These are phyloP conservation scores for Paedocypris micromegethes DNA, from an alignment of 2,797 vertebrate genomes.

Conservation along the genomic window DNA sequence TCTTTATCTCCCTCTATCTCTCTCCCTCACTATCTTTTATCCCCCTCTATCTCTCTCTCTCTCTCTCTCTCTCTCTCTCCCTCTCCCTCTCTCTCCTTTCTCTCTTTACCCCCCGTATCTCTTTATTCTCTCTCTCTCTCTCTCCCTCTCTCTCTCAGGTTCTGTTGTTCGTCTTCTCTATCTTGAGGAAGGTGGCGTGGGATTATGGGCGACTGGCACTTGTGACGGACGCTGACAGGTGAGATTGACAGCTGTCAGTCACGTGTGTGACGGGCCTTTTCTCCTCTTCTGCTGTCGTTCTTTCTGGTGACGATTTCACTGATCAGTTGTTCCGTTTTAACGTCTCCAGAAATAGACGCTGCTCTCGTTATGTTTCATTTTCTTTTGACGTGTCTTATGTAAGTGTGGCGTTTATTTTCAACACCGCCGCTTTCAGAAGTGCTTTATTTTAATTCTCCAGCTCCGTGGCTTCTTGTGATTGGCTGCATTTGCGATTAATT, in stretches of 20 bases:
- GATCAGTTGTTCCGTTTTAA: conserved; percentile 14
- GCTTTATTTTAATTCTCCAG: not conserved
- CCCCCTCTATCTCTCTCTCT: too few relatives aligned
- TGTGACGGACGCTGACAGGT: conserved; percentile 97
- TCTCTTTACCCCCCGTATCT: not conserved
- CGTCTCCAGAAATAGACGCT: conserved; percentile 12
- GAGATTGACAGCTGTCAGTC: conserved; percentile 36
- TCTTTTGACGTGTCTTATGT: conserved; percentile 6
- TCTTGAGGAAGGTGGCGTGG: conserved; percentile 92
- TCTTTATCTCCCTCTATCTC: too few relatives aligned
- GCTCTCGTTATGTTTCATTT: not conserved
- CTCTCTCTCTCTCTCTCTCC: too few relatives aligned
- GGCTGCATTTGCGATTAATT: too few relatives aligned
- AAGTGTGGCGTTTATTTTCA: conserved; percentile 5
- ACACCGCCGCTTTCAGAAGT: not conserved
- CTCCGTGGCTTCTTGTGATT: not conserved
- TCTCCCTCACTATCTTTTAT: too few relatives aligned
- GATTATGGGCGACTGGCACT: conserved; percentile 92
- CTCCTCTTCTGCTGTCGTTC: conserved; percentile 4
- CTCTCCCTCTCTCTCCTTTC: too few relatives aligned
- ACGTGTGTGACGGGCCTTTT: not conserved
- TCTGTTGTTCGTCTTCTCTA: conserved; percentile 89
- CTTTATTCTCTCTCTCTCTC: not conserved
- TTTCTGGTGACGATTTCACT: not conserved
- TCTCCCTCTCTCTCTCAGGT: conserved; percentile 65